Conservation (phyloP, 2,888 invertebrate genomes). For the Maniola hyperantus region DNA sequence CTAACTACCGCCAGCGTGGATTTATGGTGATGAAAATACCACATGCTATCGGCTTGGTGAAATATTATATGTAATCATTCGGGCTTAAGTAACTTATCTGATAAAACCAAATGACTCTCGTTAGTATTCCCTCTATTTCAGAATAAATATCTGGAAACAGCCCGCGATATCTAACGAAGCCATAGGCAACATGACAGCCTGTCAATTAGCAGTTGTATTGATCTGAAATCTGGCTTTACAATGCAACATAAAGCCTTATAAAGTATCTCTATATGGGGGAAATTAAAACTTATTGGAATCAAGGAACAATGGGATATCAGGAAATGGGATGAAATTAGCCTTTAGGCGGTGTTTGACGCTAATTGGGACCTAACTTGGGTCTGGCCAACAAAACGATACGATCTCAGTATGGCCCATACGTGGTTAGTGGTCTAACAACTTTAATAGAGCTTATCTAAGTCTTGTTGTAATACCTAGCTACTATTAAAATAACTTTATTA, state of each 20-base stretch:
- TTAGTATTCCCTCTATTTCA: neutral
- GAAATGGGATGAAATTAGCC: conserved; percentile 57
- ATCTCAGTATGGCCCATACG: conserved; percentile 26
- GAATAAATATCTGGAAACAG: neutral
- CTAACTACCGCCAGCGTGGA: too few species aligned
- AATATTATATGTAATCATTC: too few species aligned
- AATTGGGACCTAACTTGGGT: conserved; percentile 73
- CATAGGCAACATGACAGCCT: conserved; percentile 58
- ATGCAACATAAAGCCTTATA: conserved; percentile 52
- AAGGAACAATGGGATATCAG: conserved; percentile 68
- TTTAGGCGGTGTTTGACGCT: conserved; percentile 55
- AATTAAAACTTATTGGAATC: conserved; percentile 76
- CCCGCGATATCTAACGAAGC: neutral
- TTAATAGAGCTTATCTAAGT: conserved; percentile 6
- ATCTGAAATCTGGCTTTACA: conserved; percentile 42
- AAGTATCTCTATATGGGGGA: conserved; percentile 64
- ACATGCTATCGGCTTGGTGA: too few species aligned
- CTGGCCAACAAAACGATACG: conserved; percentile 35
- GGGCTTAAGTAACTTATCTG: too few species aligned
- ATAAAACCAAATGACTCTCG: neutral
- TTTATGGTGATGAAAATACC: too few species aligned
- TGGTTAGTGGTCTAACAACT: neutral
- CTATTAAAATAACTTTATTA: neutral
- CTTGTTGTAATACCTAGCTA: neutral
- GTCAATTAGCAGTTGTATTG: conserved; percentile 69